Base-by-base conservation (phyloP, 2,888 invertebrate genomes). In the Alentia gelatinosa region DNA sequence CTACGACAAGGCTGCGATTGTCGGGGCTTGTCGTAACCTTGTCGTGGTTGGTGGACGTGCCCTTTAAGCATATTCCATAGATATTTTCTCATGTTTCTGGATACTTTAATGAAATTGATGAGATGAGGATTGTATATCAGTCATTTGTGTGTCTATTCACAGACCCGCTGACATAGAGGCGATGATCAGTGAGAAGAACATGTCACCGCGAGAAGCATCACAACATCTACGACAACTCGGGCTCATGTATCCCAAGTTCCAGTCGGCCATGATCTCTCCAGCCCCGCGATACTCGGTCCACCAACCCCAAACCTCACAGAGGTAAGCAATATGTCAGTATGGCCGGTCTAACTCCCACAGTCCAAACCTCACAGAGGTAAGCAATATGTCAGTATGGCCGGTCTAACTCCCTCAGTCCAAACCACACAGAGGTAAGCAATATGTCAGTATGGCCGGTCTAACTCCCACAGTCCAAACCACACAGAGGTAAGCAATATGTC, bases 191-290 rank as follows among this genome's bases (percentile, higher is more conserved):
- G 23, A 79, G 79, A 79, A 79, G 79, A 15, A 79, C 37, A 39
- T 79, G 37, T 37, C 79, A 37, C 79, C 79, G 12, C 39, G 79
- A 0, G 79, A 79, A n/a, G 39, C 79, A 0, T 79, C 79, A 0
- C 79, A 79, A 74, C 74, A 74, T 26, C 35, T 79, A 19, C 37
- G 79, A 23, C 79, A 79, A 37, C 79, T 79, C 4, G 79, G n/a
- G 5, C 79, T 79, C 79, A 79, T 79, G 37, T 47, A 86, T 47
- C 86, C 86, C 30, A 26, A 47, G 47, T 86, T 86, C 86, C 47
- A 42, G 47, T 50, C 42, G 19, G 86, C 86, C 26, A 86, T 86
- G 86, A 86, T 86, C 26, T 42, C 50, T 0, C 86, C 86, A 26
- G 86, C 86, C 3, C 42, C 47, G 15, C 1, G 86, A 5, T 30